Base-by-base conservation (phyloP, 2,113 vertebrate genomes). In the Piaya cayana region DNA sequence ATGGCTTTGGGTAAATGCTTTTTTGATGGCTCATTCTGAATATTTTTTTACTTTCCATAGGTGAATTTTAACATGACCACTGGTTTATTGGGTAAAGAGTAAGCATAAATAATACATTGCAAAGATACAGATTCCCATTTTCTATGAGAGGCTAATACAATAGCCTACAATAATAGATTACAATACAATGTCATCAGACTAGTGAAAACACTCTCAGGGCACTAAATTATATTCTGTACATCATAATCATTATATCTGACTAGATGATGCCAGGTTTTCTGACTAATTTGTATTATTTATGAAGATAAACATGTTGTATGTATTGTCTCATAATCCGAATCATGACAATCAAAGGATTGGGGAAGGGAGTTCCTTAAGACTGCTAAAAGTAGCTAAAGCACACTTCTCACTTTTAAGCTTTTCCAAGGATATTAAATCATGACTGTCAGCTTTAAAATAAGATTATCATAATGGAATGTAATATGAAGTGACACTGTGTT, bases 371-470 rank as follows among this genome's bases (percentile, higher is more conserved):
- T 95, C 71, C 62, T 67, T 82, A 42, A 62, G 82, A 42, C 25
- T 65, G 43, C 64, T 92, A 93, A 63, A 95, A 94, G 90, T 78
- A 96, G 91, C 52, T 77, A 32, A 81, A 96, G 39, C 79, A 80
- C 42, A 69, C 23, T 83, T 88, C 62, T 80, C 42, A 75, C 81
- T 97, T 95, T 93, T 69, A 90, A 89, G 82, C 17, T 80, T 75
- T 76, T 88, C 30, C 47, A 37, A 64, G 32, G 60, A 63, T 91
- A 85, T 79, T 77, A 94, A 93, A 95, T 90, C 92, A 45, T 67
- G 90, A 76, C 88, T 90, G 88, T 96, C 90, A 94, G 49, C 71
- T 95, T 95, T 96, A 93, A 94, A 94, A 82, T 92, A 93, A 65
- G 95, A 92, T 96, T 93, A 91, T 92, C 87, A 86, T 95, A 95